Evolutionary conservation across 2,888 invertebrate genomes (phyloP).

Genomic region (Brachyptera risi): DNA sequence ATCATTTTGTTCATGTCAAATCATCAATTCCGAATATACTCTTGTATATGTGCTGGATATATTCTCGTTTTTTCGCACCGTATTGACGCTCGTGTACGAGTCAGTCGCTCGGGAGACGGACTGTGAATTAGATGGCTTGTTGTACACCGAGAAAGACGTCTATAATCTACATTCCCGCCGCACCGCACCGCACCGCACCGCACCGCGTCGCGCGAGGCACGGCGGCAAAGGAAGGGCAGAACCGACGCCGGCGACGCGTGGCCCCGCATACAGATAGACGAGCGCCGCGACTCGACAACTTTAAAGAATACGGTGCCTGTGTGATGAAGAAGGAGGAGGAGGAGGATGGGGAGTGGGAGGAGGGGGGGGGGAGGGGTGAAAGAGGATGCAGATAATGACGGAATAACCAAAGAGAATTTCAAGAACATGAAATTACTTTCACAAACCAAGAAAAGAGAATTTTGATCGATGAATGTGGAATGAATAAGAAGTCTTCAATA

Average conservation of each 20-base stretch:
- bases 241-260: neutral
- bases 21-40: neutral
- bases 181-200: neutral
- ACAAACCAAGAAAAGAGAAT: neutral
- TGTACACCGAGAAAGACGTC: neutral
- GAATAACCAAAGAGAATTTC: neutral
- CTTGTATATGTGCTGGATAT: neutral
- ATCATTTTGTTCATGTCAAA: neutral
- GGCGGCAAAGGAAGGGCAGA: neutral
- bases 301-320: neutral
- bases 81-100: neutral
- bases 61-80: no score
- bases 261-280: neutral
- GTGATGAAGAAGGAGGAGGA: no score
- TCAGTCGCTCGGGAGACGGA: neutral
- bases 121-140: slow-evolving; percentile 18
- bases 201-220: neutral
- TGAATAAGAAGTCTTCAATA: no score
- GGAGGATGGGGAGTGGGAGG: neutral
- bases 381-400: slow-evolving; percentile 5
- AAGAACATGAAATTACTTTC: neutral
- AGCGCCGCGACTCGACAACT: neutral
- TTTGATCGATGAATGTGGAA: neutral
- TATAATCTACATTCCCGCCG: slow-evolving; percentile 2
- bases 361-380: neutral